Evolutionary conservation across 2,113 vertebrate genomes (phyloP).

Genomic region (Chionomys nivalis): DNA sequence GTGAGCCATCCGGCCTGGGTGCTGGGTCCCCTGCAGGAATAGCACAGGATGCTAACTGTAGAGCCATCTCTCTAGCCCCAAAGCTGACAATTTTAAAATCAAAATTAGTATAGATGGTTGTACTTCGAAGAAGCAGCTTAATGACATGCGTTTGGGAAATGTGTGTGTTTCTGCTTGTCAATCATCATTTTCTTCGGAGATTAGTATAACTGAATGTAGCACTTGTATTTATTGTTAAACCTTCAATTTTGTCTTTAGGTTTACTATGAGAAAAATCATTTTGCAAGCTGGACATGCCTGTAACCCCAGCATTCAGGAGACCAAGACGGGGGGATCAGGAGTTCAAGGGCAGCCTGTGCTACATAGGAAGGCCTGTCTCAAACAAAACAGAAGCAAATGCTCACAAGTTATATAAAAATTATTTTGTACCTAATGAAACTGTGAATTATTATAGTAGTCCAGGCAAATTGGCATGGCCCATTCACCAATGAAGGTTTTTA

Average conservation of each 20-base stretch:
- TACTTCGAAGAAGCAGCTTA: not conserved
- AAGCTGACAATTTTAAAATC: slow-evolving; percentile 31
- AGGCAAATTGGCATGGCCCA: not conserved
- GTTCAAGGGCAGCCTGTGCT: not conserved
- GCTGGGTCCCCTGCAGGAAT: not conserved
- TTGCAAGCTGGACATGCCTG: not conserved
- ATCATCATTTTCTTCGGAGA: not conserved
- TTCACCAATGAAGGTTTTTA: not conserved
- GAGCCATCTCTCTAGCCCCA: not conserved
- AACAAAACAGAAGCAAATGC: not conserved
- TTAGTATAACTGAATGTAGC: not conserved
- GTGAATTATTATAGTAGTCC: not conserved
- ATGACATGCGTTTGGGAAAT: slow-evolving; percentile 27
- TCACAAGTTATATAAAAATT: not conserved
- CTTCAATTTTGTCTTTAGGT: slow-evolving; percentile 37
- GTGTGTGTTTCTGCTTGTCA: not conserved
- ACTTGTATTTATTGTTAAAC: slow-evolving; percentile 33
- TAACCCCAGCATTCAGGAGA: not conserved
- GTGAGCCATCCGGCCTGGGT: not conserved
- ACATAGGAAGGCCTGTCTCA: not conserved
- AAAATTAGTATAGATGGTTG: slow-evolving; percentile 1
- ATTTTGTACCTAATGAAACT: slow-evolving; percentile 7
- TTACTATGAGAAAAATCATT: not conserved
- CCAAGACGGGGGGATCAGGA: not conserved
- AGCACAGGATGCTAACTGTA: not conserved